These are phyloP conservation scores for Mastacembelus armatus DNA, from an alignment of 2,797 vertebrate species.

Conservation along the genomic window DNA sequence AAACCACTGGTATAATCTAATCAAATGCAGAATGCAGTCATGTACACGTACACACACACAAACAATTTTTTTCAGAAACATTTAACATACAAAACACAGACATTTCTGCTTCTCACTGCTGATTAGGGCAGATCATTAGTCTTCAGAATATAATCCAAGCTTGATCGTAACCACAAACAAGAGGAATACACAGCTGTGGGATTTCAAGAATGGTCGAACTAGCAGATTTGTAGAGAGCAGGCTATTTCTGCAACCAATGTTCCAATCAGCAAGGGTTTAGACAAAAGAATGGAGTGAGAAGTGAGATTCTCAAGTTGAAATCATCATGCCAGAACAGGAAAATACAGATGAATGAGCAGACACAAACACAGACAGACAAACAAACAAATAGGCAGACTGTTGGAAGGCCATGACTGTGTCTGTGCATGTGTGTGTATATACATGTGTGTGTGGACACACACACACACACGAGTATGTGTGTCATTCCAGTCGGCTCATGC, in stretches of 20 bases:
- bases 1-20: constrained; percentile 48
- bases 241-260: constrained; percentile 51
- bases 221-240: constrained; percentile 36
- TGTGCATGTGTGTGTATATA: constrained; percentile 19
- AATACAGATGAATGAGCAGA: constrained; percentile 75
- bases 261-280: constrained; percentile 50
- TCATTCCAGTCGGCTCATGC: constrained; percentile 76
- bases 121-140: constrained; percentile 61
- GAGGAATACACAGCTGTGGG: constrained; percentile 38
- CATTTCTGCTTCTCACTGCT: constrained; percentile 41
- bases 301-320: constrained; percentile 69
- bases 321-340: constrained; percentile 67
- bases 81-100: constrained; percentile 13
- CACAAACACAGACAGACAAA: constrained; percentile 75
- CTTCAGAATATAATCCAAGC: constrained; percentile 38
- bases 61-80: constrained; percentile 8
- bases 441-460: constrained; percentile 33
- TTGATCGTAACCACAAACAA: constrained; percentile 43
- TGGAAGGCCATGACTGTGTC: constrained; percentile 59
- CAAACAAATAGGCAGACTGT: constrained; percentile 75
- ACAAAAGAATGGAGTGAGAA: constrained; percentile 63
- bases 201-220: constrained; percentile 46
- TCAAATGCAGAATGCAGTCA: constrained; percentile 33
- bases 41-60: not conserved
- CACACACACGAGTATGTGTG: constrained; percentile 70